A percentile compares a stretch with the other conserved stretches of the same genome.
These are phyloP conservation scores for Carassius carassius DNA, from an alignment of 2,113 vertebrate species.

Conservation along the genomic window DNA sequence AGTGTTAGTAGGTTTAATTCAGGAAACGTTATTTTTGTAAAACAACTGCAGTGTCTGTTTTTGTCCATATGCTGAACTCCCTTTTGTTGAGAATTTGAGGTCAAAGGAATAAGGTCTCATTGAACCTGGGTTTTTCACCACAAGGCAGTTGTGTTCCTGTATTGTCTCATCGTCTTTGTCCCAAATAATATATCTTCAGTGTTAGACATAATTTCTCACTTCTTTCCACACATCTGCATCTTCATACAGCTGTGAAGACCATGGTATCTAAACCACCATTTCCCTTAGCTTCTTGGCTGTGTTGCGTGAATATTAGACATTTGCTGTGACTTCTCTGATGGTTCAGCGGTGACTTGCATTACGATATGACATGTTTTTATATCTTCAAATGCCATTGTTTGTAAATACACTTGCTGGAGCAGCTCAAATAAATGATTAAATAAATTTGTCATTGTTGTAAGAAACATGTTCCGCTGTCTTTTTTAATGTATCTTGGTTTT, in stretches of 20 bases:
- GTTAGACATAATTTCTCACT: conserved; percentile 17
- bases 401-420: conserved; percentile 98
- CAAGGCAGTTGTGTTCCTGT: conserved; percentile 44
- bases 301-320: conserved; percentile 26
- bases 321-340: conserved; percentile 20
- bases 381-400: conserved; percentile 87
- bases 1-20: not conserved
- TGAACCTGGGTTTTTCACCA: conserved; percentile 33
- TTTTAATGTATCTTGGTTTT: conserved; percentile 32
- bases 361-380: conserved; percentile 77
- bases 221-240: conserved; percentile 17
- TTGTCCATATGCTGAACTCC: conserved; percentile 10
- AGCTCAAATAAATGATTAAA: conserved; percentile 84
- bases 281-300: conserved; percentile 14
- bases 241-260: conserved; percentile 21
- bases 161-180: conserved; percentile 48
- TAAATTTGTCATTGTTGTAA: conserved; percentile 77
- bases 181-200: not conserved
- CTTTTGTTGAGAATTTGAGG: not conserved
- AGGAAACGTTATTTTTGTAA: conserved; percentile 20
- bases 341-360: conserved; percentile 43
- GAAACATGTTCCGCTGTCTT: conserved; percentile 41
- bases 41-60: conserved; percentile 10
- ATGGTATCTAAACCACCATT: conserved; percentile 17
- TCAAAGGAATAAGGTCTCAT: not conserved